These are phyloP conservation scores for Lithophane semibrunnea DNA, from an alignment of 2,888 invertebrate genomes.

Conservation along the genomic window DNA sequence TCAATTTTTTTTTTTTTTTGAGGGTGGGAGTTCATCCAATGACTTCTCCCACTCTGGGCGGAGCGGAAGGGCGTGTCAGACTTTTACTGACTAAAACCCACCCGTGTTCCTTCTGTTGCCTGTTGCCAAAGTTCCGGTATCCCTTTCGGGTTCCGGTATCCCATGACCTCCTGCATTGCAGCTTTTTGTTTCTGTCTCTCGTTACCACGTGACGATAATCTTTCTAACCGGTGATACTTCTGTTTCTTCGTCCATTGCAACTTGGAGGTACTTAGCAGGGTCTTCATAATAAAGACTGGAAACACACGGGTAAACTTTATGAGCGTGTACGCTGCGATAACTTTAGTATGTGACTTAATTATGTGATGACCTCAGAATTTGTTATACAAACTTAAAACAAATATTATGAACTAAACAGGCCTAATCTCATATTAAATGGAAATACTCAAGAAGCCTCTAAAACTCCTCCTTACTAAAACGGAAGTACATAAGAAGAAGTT, in stretches of 20 bases:
- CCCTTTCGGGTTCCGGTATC: no score
- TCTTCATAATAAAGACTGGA: slow-evolving; percentile 17
- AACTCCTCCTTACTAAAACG: no score
- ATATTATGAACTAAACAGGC: not conserved
- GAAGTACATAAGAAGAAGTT: no score
- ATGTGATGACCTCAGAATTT: not conserved
- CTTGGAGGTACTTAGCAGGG: slow-evolving; percentile 2
- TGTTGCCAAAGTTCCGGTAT: no score
- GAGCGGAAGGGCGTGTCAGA: no score
- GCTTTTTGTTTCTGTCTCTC: not conserved
- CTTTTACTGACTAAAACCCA: no score
- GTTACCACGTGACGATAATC: not conserved
- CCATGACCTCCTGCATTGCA: not conserved
- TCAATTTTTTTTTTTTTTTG: no score
- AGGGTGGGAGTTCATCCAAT: no score
- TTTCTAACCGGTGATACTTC: slow-evolving; percentile 4
- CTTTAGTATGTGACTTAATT: not conserved
- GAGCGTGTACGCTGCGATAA: not conserved
- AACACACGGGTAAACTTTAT: slow-evolving; percentile 33
- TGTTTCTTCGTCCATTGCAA: not conserved
- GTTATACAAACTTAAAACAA: not conserved
- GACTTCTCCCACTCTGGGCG: no score
- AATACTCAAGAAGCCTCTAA: not conserved
- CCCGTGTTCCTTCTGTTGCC: no score
- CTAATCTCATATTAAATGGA: not conserved